Percentiles rank a stretch among this genome's conserved stretches.
Evolutionary conservation across 2,888 invertebrate species (phyloP).

Genomic region (Prosopocoilus inquinatus): DNA sequence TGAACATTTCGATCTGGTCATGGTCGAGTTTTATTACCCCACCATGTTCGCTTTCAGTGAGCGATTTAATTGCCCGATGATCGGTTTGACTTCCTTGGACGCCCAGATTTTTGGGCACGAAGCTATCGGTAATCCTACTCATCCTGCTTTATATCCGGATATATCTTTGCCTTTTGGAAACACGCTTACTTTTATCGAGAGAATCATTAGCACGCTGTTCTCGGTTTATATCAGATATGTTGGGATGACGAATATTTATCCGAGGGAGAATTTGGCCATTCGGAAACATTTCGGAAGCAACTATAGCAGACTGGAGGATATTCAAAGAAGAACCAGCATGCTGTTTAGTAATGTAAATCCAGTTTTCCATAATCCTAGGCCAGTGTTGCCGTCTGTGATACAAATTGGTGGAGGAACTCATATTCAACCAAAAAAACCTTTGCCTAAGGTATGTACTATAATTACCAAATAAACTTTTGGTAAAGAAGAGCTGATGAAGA

Average conservation of each 20-base stretch:
- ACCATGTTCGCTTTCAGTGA: slow-evolving; percentile 54
- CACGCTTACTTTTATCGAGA: slow-evolving; percentile 49
- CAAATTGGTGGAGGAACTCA: slow-evolving; percentile 40
- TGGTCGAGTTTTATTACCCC: slow-evolving; percentile 57
- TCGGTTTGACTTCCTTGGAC: slow-evolving; percentile 55
- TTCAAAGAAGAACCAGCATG: slow-evolving; percentile 39
- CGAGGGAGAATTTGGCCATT: background rate
- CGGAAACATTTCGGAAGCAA: slow-evolving; percentile 3
- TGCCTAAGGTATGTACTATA: slow-evolving; percentile 39
- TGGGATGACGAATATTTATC: background rate
- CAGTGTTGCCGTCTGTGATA: slow-evolving; percentile 40
- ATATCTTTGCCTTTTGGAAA: slow-evolving; percentile 46
- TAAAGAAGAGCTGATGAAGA: too few species aligned
- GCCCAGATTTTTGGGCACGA: slow-evolving; percentile 54
- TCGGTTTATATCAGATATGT: slow-evolving; percentile 21
- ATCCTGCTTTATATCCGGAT: slow-evolving; percentile 56
- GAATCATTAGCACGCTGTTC: slow-evolving; percentile 35
- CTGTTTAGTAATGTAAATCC: slow-evolving; percentile 42
- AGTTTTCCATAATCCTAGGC: slow-evolving; percentile 37
- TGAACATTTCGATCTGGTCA: slow-evolving; percentile 57
- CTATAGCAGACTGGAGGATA: slow-evolving; percentile 31
- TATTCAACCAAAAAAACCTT: slow-evolving; percentile 25
- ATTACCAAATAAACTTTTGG: background rate
- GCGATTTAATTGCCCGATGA: slow-evolving; percentile 56
- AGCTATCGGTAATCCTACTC: slow-evolving; percentile 55